These are phyloP conservation scores for Castor canadensis DNA, from an alignment of 2,113 vertebrate genomes.

Conservation along the genomic window DNA sequence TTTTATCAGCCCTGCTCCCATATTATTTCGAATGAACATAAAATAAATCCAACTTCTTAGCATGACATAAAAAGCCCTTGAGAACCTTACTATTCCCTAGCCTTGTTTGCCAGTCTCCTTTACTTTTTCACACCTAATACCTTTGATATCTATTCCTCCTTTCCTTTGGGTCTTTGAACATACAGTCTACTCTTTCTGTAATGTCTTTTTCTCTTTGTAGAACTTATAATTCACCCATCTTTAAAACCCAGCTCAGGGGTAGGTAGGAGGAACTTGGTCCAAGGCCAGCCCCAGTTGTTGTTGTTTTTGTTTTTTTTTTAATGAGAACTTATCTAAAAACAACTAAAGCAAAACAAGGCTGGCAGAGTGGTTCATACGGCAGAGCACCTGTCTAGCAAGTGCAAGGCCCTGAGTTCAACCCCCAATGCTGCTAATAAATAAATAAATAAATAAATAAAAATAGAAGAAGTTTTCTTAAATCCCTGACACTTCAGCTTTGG, in stretches of 20 bases:
- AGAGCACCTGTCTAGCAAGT: no score
- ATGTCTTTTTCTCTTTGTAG: background rate
- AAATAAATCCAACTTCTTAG: background rate
- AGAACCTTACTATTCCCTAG: background rate
- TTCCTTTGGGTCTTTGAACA: background rate
- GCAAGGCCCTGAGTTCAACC: no score
- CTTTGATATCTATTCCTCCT: rapidly evolving
- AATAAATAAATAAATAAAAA: no score
- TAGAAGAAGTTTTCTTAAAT: background rate
- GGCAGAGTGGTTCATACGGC: no score
- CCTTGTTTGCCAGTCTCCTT: background rate
- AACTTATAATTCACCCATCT: background rate
- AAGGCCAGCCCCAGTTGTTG: no score
- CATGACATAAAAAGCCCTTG: background rate
- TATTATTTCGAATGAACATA: background rate
- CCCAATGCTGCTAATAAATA: no score
- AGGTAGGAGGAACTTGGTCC: no score
- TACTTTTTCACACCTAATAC: background rate
- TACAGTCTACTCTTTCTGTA: background rate
- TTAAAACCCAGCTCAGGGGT: background rate
- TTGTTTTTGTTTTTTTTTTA: no score
- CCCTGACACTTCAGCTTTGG: background rate
- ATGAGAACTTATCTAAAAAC: no score
- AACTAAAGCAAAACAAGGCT: no score
- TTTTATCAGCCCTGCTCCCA: background rate